Evolutionary conservation across 2,113 vertebrate species (phyloP), one percentile per base, ranked within the genome.

Genomic region (Syngnathoides biaculeatus): DNA sequence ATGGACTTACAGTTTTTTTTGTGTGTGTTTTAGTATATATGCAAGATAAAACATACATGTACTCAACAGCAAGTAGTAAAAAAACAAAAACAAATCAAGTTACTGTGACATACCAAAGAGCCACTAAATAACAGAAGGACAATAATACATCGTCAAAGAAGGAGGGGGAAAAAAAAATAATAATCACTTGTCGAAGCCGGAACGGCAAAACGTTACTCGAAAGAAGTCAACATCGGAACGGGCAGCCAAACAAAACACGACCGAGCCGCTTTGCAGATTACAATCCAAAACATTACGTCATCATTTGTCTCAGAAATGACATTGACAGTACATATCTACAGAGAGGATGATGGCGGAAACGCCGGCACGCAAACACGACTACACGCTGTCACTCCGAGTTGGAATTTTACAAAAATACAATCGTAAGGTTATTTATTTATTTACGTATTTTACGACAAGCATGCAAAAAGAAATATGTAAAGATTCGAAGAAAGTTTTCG

Each of bases 241-340:
- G 76, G 35, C 48, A 42, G 68, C 84, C 75, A 80, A 68, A n/a
- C n/a, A n/a, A n/a, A n/a, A n/a, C n/a, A n/a, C n/a, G n/a, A n/a
- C n/a, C n/a, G n/a, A n/a, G n/a, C n/a, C n/a, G n/a, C n/a, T n/a
- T n/a, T n/a, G n/a, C n/a, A n/a, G n/a, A 77, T 83, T 77, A 84
- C 77, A 69, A 79, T 81, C n/a, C n/a, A 77, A 86, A 89, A 87
- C 79, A 69, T 78, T 78, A 87, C 84, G 72, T 85, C 22, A 26
- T 17, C 67, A 83, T 89, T 45, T 84, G 73, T 68, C 86, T 89
- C 43, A 87, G 75, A 88, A 89, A 89, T 82, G 78, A 88, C 87
- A 85, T 84, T 80, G 87, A 81, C 77, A 75, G 60, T 87, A 82
- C 83, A 80, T 88, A 90, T 90, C 86, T 90, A 90, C 89, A 90